Evolutionary conservation across 2,113 vertebrate species (phyloP).

Genomic region (Triplophysa tibetana): DNA sequence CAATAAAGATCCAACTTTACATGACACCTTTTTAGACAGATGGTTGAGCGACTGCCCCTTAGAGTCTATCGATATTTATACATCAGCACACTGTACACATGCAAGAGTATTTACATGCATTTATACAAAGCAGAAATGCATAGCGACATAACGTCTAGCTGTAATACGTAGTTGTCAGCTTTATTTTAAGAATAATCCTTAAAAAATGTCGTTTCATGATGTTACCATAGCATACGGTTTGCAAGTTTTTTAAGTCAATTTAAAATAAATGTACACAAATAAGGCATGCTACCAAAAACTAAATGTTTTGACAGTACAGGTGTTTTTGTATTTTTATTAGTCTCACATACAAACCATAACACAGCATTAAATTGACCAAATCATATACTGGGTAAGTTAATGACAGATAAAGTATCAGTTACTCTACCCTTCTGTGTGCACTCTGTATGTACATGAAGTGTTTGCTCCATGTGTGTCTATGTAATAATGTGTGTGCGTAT

Average conservation of each 20-base stretch:
- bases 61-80: conserved; percentile 34
- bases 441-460: conserved; percentile 36
- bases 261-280: too few relatives aligned
- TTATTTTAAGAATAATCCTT: too few relatives aligned
- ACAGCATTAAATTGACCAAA: conserved; percentile 45
- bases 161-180: too few relatives aligned
- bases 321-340: too few relatives aligned
- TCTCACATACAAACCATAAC: conserved; percentile 14
- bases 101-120: conserved; percentile 16
- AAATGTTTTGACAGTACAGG: too few relatives aligned
- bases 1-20: conserved; percentile 74
- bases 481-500: background rate
- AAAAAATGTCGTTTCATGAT: too few relatives aligned
- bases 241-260: too few relatives aligned
- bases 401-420: conserved; percentile 62
- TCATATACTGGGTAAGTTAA: conserved; percentile 63
- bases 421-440: conserved; percentile 32
- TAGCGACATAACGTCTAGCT: too few relatives aligned
- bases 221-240: too few relatives aligned
- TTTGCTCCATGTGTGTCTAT: conserved; percentile 1
- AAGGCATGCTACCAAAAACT: too few relatives aligned
- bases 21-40: conserved; percentile 69
- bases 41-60: conserved; percentile 32
- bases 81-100: conserved; percentile 30
- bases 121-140: conserved; percentile 20